Evolutionary conservation across 2,888 invertebrate genomes (phyloP).

Genomic region (Metacarcinus magister): DNA sequence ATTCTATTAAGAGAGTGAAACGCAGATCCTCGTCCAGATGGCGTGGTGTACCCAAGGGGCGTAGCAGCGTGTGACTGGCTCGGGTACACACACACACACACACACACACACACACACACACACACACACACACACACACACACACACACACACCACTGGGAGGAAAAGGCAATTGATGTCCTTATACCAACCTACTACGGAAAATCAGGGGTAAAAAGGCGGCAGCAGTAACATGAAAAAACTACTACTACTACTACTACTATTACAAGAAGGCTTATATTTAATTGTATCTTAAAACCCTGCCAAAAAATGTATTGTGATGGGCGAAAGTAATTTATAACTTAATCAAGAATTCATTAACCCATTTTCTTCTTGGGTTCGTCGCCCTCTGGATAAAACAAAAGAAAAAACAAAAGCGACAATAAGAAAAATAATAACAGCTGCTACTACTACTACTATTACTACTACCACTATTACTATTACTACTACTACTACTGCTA

Average conservation of each 20-base stretch:
- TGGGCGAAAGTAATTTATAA: too few relatives aligned
- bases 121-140: too few relatives aligned
- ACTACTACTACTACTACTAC: not conserved
- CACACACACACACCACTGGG: not conserved
- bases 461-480: not conserved
- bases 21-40: not conserved
- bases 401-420: too few relatives aligned
- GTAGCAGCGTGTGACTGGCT: not conserved
- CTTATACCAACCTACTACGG: not conserved
- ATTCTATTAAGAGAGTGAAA: not conserved
- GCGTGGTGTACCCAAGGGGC: not conserved
- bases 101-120: too few relatives aligned
- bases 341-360: too few relatives aligned
- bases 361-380: too few relatives aligned
- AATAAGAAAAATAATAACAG: not conserved
- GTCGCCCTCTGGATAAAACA: too few relatives aligned
- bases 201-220: not conserved
- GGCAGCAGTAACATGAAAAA: not conserved
- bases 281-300: too few relatives aligned
- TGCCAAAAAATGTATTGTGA: too few relatives aligned
- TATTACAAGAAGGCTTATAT: not conserved
- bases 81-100: not conserved
- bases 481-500: not conserved
- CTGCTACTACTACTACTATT: not conserved
- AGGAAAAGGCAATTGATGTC: not conserved